These are phyloP conservation scores for Sarcophaga bullata DNA, from an alignment of 1,140 invertebrate species.

Conservation along the genomic window DNA sequence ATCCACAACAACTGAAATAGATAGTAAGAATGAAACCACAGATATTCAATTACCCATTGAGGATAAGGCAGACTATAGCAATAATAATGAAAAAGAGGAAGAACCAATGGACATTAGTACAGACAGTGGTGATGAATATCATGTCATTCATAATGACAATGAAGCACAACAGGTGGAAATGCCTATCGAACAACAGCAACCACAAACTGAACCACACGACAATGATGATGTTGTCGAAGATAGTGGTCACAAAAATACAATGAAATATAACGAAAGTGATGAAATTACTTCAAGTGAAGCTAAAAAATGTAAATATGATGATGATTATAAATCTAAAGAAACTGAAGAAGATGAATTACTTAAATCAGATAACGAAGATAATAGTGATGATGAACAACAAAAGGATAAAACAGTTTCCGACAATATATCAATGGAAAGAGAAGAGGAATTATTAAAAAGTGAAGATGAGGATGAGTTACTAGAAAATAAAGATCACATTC, in stretches of 20 bases:
- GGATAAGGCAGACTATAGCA: neutral
- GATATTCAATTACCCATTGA: neutral
- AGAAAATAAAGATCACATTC: neutral
- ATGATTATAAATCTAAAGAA: neutral
- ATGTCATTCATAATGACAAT: neutral
- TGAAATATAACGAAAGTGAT: neutral
- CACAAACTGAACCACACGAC: neutral
- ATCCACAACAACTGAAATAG: neutral
- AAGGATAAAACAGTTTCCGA: neutral
- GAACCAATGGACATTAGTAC: slow-evolving; percentile 24
- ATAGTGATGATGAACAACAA: slow-evolving; percentile 3
- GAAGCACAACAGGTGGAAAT: slow-evolving; percentile 15
- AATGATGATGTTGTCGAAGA: neutral
- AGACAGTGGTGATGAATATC: neutral
- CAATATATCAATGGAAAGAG: slow-evolving; percentile 23
- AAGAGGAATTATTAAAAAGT: slow-evolving; percentile 1
- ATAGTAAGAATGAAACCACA: neutral
- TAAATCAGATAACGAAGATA: slow-evolving; percentile 32
- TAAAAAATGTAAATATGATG: neutral
- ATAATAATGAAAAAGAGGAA: neutral
- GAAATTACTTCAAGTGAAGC: slow-evolving; percentile 13
- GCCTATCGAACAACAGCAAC: neutral
- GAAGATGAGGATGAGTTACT: neutral
- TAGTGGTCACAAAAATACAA: neutral
- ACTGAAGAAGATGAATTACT: slow-evolving; percentile 40